Evolutionary conservation across 2,797 vertebrate species (phyloP).

Genomic region (Myoxocephalus aenaeus): DNA sequence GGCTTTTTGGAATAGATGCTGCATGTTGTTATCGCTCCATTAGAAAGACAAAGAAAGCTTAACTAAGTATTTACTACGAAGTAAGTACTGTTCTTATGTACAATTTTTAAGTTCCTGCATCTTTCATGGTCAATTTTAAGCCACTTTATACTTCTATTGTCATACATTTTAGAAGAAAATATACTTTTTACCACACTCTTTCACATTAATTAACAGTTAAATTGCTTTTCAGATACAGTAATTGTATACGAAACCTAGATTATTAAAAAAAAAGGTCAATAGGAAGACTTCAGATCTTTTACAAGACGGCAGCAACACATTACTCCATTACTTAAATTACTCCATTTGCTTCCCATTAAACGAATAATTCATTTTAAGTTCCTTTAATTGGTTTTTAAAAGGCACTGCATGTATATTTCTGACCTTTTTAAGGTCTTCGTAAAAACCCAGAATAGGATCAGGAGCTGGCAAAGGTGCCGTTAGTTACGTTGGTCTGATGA

Average conservation of each 20-base stretch:
- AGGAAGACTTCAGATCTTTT: too few relatives aligned
- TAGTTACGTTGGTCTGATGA: background rate
- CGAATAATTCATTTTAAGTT: too few relatives aligned
- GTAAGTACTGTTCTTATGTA: background rate
- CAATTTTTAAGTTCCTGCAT: background rate
- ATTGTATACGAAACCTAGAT: background rate
- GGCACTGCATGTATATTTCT: too few relatives aligned
- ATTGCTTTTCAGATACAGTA: background rate
- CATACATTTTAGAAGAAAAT: background rate
- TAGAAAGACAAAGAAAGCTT: background rate
- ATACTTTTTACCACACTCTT: background rate
- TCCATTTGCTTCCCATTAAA: background rate
- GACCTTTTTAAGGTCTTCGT: too few relatives aligned
- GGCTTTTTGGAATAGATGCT: background rate
- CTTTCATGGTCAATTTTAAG: background rate
- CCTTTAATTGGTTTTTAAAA: too few relatives aligned
- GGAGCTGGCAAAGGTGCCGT: background rate
- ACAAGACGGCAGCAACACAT: background rate
- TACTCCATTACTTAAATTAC: background rate
- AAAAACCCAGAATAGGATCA: background rate
- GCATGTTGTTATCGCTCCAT: background rate
- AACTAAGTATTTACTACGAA: background rate
- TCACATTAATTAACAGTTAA: background rate
- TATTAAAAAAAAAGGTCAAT: too few relatives aligned
- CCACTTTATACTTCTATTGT: background rate